Evolutionary conservation across 2,113 vertebrate genomes (phyloP), one percentile per base, ranked within the genome.

Genomic region (Emydocephalus ijimae): DNA sequence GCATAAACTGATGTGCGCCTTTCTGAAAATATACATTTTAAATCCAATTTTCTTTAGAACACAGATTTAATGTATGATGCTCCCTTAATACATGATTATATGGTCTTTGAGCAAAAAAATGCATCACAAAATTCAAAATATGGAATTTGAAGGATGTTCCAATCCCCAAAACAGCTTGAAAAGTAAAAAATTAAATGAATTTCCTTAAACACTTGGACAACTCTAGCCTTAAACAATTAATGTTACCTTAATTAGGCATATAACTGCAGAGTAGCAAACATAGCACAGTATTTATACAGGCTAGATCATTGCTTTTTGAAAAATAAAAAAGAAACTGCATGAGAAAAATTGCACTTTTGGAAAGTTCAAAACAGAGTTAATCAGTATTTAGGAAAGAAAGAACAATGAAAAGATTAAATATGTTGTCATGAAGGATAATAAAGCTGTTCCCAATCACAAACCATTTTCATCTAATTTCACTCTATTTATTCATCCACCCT

Each of bases 391-490:
- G 43, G 11, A 50, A 86, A 29, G 23, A 56, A 90, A 85, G 50
- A 56, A 39, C 88, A 90, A 89, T 54, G 55, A 45, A 90, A 92
- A 50, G 34, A 52, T 92, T 50, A 69, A 24, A 43, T 88, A 69
- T 43, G 85, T 50, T 90, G 26, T 50, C 85, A 92, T 86, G 85
- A 18, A 92, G 14, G 29, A 61, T 20, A 85, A 52, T 9, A 86
- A 48, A 52, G 43, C 61, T 59, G 34, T 59, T 12, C 39, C 69
- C 48, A 85, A 61, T 61, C 61, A 29, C 26, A 29, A 56, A 86
- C 21, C 45, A 90, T 39, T 43, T n/a, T 39, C 11, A 87, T 24
- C 20, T 87, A 95, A 94, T 48, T 7, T 94, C 21, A 81, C 61
- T 89, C 91, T 85, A 34, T 48, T 34, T 88, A 48, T 88, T 56